Percentiles rank a stretch among this genome's conserved stretches.
Conservation (phyloP, 2,888 invertebrate species). For the Plemyria rubiginata region DNA sequence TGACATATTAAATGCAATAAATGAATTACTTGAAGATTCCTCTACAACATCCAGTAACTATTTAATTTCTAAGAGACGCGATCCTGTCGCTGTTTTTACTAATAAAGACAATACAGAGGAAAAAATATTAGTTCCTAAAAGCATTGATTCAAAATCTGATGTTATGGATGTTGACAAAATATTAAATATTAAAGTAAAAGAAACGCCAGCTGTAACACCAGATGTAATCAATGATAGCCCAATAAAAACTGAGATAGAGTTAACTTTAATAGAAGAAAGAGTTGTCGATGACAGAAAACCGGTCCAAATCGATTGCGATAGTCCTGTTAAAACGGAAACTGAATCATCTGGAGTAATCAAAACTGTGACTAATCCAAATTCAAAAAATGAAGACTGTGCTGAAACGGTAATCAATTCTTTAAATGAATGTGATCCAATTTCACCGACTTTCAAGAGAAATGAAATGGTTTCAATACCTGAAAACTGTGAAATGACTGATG, state of each 20-base stretch:
- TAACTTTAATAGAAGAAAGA: not conserved
- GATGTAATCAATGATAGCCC: conserved; percentile 9
- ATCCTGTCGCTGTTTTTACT: not conserved
- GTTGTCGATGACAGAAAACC: not conserved
- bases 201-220: not conserved
- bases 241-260: conserved; percentile 14
- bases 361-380: not conserved
- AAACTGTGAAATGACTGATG: conserved; percentile 14
- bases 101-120: not conserved
- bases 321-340: conserved; percentile 9
- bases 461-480: conserved; percentile 33
- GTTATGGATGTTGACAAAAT: conserved; percentile 22
- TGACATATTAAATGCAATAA: conserved; percentile 18
- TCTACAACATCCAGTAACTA: not conserved
- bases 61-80: not conserved
- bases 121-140: not conserved
- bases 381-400: not conserved
- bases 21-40: conserved; percentile 12
- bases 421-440: not conserved
- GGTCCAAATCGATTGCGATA: not conserved
- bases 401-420: not conserved
- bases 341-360: conserved; percentile 5
- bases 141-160: conserved; percentile 18
- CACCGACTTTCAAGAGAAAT: conserved; percentile 13
- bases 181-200: not conserved